Percentiles rank a stretch among this genome's conserved stretches.
These are phyloP conservation scores for Octopus sinensis DNA, from an alignment of 1,140 invertebrate species.

Conservation along the genomic window DNA sequence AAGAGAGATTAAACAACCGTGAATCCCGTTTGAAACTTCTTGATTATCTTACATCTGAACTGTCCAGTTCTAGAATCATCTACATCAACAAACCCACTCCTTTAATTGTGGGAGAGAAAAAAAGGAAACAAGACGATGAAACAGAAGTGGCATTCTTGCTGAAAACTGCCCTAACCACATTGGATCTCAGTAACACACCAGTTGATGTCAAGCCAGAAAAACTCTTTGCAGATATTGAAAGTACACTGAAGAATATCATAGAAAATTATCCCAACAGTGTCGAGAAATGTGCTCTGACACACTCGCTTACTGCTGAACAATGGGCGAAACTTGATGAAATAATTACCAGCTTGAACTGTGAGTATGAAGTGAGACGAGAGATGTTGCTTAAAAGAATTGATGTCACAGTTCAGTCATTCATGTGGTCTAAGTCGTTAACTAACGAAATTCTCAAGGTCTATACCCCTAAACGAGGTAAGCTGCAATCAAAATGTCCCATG, in stretches of 20 bases:
- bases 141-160: not conserved
- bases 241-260: conserved; percentile 67
- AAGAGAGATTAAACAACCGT: not conserved
- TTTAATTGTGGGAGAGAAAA: not conserved
- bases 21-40: not conserved
- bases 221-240: not conserved
- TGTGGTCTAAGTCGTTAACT: conserved; percentile 73
- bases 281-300: conserved; percentile 76
- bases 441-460: not conserved
- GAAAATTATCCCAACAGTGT: conserved; percentile 65
- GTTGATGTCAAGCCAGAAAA: not conserved
- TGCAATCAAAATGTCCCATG: not conserved
- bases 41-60: not conserved
- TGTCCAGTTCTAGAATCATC: not conserved
- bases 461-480: not conserved
- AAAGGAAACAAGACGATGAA: not conserved
- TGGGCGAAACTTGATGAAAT: conserved; percentile 73
- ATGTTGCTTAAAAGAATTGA: conserved; percentile 87
- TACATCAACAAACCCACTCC: not conserved
- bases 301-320: conserved; percentile 72
- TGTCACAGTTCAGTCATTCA: conserved; percentile 90
- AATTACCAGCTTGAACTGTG: conserved; percentile 72
- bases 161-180: not conserved
- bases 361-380: conserved; percentile 79
- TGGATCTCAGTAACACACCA: not conserved